Percentiles rank a stretch among this genome's conserved stretches.
Evolutionary conservation across 2,797 vertebrate genomes (phyloP).

Genomic region (Pantherophis vulpinus): DNA sequence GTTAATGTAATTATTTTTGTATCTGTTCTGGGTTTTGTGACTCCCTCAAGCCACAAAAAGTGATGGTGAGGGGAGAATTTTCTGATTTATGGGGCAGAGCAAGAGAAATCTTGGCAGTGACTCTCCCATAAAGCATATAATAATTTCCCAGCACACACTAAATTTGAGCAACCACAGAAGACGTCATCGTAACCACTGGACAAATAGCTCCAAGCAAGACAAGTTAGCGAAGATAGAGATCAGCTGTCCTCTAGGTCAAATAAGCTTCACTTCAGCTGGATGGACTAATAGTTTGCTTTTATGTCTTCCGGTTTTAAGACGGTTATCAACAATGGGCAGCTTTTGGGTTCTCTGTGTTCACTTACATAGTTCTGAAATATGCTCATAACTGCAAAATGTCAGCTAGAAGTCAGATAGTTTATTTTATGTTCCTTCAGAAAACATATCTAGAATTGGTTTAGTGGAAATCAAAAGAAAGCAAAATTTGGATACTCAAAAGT

Average conservation of each 20-base stretch:
- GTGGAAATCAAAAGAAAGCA: neutral
- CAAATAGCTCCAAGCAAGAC: neutral
- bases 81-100: conserved; percentile 1
- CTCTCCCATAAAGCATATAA: conserved; percentile 31
- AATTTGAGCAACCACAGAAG: neutral
- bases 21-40: neutral
- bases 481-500: neutral
- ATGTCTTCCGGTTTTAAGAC: neutral
- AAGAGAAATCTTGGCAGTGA: conserved; percentile 17
- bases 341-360: neutral
- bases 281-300: neutral
- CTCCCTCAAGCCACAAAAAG: conserved; percentile 3
- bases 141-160: neutral
- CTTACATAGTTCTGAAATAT: neutral
- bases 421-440: neutral
- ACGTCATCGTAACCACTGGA: neutral
- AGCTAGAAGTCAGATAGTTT: neutral
- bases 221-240: neutral
- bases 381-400: neutral
- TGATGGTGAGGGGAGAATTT: neutral
- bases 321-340: neutral
- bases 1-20: neutral
- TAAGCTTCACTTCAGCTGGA: neutral
- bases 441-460: neutral
- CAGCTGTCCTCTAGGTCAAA: neutral